A percentile compares a stretch with the other conserved stretches of the same genome.
phyloP scores from a whole-genome alignment of 2,113 vertebrate species.

The Elgaria multicarinata region DNA sequence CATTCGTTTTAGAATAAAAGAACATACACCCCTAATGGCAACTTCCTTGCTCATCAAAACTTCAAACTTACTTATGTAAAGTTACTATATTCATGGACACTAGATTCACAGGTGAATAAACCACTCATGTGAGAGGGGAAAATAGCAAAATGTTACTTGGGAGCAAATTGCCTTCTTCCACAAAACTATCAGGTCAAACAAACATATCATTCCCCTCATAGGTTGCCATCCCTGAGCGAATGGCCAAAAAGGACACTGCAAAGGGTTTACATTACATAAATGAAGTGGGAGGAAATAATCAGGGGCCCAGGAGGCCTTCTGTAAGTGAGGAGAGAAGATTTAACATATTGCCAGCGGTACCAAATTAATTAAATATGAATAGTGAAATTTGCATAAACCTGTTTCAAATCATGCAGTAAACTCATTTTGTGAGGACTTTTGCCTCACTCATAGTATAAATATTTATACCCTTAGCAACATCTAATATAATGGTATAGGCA shows the following conservation, averaged over 20 bases:
- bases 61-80: background rate
- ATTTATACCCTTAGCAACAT: background rate
- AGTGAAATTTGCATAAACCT: background rate
- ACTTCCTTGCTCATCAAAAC: background rate
- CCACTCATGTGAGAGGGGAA: background rate
- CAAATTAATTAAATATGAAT: background rate
- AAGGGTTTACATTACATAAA: background rate
- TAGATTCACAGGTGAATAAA: background rate
- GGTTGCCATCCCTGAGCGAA: background rate
- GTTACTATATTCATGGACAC: background rate
- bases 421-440: background rate
- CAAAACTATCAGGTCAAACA: background rate
- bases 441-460: background rate
- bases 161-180: background rate
- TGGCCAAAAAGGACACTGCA: background rate
- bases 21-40: background rate
- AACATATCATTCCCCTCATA: background rate
- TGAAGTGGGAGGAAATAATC: too few relatives aligned
- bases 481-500: background rate
- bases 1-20: background rate
- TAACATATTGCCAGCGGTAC: background rate
- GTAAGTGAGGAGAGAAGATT: background rate
- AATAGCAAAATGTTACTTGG: background rate
- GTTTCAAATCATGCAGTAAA: background rate
- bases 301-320: background rate